Evolutionary conservation across 2,797 vertebrate species (phyloP).

Genomic region (Allobates femoralis): DNA sequence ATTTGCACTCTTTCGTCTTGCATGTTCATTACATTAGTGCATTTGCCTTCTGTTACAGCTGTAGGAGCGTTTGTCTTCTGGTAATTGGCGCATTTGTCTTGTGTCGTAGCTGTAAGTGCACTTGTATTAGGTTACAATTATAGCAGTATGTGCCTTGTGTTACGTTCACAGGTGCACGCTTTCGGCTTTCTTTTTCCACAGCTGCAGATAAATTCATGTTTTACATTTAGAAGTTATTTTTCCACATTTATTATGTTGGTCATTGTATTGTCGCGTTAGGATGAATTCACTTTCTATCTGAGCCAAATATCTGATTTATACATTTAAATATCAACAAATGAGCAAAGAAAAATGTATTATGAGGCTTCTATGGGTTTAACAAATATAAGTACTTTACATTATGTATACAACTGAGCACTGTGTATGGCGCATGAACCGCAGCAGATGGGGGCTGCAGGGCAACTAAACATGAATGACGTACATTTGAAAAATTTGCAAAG

Average conservation of each 20-base stretch:
- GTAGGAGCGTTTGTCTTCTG: not conserved
- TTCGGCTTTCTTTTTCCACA: not conserved
- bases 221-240: not conserved
- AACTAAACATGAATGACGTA: no score
- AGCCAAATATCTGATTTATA: not conserved
- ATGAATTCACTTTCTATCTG: not conserved
- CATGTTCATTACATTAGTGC: not conserved
- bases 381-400: no score
- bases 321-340: not conserved
- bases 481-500: no score
- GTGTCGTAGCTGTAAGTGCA: not conserved
- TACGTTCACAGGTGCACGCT: not conserved
- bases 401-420: no score
- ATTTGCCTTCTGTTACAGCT: not conserved
- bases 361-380: no score
- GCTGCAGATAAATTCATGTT: not conserved
- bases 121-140: not conserved
- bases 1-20: not conserved
- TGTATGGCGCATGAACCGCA: no score
- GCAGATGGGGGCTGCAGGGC: no score
- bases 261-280: not conserved
- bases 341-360: no score
- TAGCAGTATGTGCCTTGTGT: not conserved
- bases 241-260: not conserved
- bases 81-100: slow-evolving; percentile 19